phyloP scores from a whole-genome alignment of 2,113 vertebrate species.

The Cavia aperea region DNA sequence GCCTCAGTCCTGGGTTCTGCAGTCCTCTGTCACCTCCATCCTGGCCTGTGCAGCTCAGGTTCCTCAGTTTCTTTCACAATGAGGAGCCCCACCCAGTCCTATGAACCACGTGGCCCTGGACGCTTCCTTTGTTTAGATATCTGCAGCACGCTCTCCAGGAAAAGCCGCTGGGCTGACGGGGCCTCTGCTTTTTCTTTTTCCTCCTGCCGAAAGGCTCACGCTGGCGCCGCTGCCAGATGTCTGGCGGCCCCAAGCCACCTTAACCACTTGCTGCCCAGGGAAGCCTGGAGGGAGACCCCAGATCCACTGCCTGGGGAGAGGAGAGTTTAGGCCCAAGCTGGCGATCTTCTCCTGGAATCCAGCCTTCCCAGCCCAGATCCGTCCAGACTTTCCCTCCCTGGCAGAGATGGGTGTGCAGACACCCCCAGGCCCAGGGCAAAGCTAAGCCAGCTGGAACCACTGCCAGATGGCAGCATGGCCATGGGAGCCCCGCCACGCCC shows the following conservation, averaged over 20 bases:
- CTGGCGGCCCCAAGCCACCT: background rate
- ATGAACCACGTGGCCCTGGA: background rate
- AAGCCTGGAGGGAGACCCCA: background rate
- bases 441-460: fast-evolving
- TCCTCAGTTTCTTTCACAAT: background rate
- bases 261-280: background rate
- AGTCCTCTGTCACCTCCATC: background rate
- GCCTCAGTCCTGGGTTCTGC: background rate
- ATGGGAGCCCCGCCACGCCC: fast-evolving
- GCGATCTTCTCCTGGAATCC: background rate
- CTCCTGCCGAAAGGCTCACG: background rate
- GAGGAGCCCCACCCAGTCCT: fast-evolving
- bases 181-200: background rate
- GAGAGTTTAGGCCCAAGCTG: background rate
- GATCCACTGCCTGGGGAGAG: fast-evolving
- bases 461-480: background rate
- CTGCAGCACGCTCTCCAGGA: background rate
- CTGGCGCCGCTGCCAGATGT: background rate
- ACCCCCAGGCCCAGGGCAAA: background rate
- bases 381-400: background rate
- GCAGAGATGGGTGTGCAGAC: fast-evolving
- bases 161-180: background rate
- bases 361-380: background rate
- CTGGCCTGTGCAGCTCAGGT: background rate
- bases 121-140: background rate